Conservation (phyloP, 2,888 invertebrate genomes). For the Nebria salina region DNA sequence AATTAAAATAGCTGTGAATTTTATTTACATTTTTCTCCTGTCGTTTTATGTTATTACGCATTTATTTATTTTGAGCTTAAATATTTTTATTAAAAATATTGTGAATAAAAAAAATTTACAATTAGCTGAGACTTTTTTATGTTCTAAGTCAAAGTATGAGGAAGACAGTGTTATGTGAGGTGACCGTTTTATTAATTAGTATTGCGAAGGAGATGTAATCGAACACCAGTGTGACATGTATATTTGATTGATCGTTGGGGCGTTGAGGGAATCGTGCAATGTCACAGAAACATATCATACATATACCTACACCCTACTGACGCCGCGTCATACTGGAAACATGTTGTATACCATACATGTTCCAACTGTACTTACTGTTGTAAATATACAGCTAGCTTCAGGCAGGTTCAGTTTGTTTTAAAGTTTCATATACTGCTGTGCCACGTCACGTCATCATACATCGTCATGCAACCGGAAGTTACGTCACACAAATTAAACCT, state of each 20-base stretch:
- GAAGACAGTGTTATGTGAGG: neutral
- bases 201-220: slow-evolving; percentile 33
- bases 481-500: slow-evolving; percentile 44
- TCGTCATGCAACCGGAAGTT: slow-evolving; percentile 28
- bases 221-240: slow-evolving; percentile 31
- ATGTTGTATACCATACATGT: slow-evolving; percentile 32
- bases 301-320: neutral
- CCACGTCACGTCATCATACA: slow-evolving; percentile 29
- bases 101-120: neutral
- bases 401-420: slow-evolving; percentile 26
- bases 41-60: no score
- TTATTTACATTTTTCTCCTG: neutral
- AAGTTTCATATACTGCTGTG: slow-evolving; percentile 24
- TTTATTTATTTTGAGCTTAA: no score
- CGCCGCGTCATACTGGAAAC: slow-evolving; percentile 23
- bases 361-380: neutral
- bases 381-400: neutral
- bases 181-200: slow-evolving; percentile 42
- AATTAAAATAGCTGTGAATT: neutral
- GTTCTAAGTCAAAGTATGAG: neutral
- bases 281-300: slow-evolving; percentile 12
- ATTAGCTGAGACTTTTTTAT: neutral
- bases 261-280: slow-evolving; percentile 35
- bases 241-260: slow-evolving; percentile 29
- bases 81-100: neutral